Conservation (phyloP, 2,888 invertebrate genomes). For the Salticus scenicus region DNA sequence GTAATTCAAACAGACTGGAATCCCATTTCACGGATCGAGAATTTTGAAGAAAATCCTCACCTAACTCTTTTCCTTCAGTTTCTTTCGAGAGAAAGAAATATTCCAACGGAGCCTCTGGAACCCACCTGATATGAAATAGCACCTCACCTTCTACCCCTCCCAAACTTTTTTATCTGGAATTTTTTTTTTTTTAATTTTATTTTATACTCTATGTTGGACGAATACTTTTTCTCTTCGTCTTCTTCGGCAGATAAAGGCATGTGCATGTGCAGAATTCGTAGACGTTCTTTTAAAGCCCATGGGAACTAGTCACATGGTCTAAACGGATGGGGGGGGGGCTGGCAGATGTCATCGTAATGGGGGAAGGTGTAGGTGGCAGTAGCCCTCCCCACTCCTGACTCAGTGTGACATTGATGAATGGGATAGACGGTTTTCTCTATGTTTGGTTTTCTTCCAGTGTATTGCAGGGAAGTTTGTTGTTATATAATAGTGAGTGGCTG, state of each 20-base stretch:
- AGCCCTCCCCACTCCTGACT: slow-evolving; percentile 33
- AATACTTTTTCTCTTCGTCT: slow-evolving; percentile 30
- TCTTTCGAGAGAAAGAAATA: slow-evolving; percentile 14
- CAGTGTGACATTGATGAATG: slow-evolving; percentile 70
- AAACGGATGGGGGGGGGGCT: slow-evolving; percentile 26
- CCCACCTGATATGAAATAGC: slow-evolving; percentile 59
- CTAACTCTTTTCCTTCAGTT: not conserved
- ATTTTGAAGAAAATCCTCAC: not conserved
- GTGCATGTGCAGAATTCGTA: slow-evolving; percentile 13
- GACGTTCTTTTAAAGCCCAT: slow-evolving; percentile 53
- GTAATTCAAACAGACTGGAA: not conserved
- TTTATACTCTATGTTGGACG: slow-evolving; percentile 43
- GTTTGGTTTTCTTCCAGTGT: slow-evolving; percentile 60
- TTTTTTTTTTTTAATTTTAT: slow-evolving; percentile 51
- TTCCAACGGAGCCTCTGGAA: slow-evolving; percentile 53
- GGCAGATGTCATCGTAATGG: slow-evolving; percentile 68
- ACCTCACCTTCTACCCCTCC: not conserved
- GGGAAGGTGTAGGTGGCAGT: slow-evolving; percentile 33
- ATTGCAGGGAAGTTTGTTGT: slow-evolving; percentile 32
- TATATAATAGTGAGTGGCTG: slow-evolving; percentile 4
- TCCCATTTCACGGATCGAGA: slow-evolving; percentile 9
- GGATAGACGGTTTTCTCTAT: slow-evolving; percentile 34
- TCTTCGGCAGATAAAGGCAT: slow-evolving; percentile 40
- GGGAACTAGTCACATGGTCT: slow-evolving; percentile 57
- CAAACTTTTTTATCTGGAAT: slow-evolving; percentile 3